Evolutionary conservation across 2,797 vertebrate species (phyloP).

Genomic region (Crenuchus spilurus): DNA sequence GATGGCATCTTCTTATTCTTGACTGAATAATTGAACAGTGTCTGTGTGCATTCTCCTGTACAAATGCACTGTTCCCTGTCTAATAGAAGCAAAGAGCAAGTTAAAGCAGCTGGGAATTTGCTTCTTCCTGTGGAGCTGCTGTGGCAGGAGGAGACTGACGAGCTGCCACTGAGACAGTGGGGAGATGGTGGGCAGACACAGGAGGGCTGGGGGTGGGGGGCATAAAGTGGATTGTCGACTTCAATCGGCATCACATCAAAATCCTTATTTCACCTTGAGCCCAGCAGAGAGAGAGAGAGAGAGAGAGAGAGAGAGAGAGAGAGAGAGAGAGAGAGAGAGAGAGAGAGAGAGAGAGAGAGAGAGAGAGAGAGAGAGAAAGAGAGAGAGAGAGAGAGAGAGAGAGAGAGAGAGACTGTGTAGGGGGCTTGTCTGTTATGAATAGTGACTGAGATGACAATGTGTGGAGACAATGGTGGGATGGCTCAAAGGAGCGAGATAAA

Average conservation of each 20-base stretch:
- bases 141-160: conserved; percentile 55
- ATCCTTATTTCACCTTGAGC: conserved; percentile 47
- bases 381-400: conserved; percentile 7
- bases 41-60: conserved; percentile 39
- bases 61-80: conserved; percentile 50
- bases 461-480: conserved; percentile 23
- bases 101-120: conserved; percentile 45
- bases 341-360: conserved; percentile 1
- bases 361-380: conserved; percentile 7
- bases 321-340: too few relatives aligned
- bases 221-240: conserved; percentile 47
- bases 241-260: conserved; percentile 55
- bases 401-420: conserved; percentile 16
- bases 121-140: conserved; percentile 44
- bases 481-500: conserved; percentile 1
- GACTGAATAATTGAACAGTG: conserved; percentile 54
- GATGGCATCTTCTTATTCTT: conserved; percentile 30
- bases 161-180: conserved; percentile 30
- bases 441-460: conserved; percentile 32
- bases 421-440: conserved; percentile 34
- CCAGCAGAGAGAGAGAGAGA: conserved; percentile 24
- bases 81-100: conserved; percentile 51
- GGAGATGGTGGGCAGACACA: conserved; percentile 27
- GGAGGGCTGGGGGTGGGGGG: conserved; percentile 2
- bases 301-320: neutral